These are phyloP conservation scores for Gobius niger DNA, from an alignment of 2,113 vertebrate species.

Conservation along the genomic window DNA sequence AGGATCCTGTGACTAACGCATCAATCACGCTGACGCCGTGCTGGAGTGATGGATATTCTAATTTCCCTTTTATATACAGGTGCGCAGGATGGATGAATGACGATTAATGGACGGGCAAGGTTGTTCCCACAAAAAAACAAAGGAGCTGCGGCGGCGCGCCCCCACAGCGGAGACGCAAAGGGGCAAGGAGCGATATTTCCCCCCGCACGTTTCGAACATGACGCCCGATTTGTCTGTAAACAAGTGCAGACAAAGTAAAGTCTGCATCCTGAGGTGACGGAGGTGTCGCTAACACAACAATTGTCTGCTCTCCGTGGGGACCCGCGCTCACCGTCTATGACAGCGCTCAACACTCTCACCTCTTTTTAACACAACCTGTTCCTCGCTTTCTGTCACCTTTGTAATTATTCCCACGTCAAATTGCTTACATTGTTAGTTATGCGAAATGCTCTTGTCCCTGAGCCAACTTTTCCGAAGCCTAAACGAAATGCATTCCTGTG, in stretches of 20 bases:
- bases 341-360: conserved; percentile 59
- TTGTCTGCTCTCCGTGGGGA: conserved; percentile 55
- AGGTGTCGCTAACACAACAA: conserved; percentile 71
- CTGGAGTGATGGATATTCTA: conserved; percentile 77
- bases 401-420: conserved; percentile 55
- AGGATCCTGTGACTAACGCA: conserved; percentile 72
- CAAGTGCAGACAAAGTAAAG: conserved; percentile 42
- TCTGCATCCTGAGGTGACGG: conserved; percentile 60
- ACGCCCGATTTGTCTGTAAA: conserved; percentile 55
- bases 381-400: conserved; percentile 61
- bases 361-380: conserved; percentile 71
- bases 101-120: conserved; percentile 70
- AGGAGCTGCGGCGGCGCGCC: conserved; percentile 44
- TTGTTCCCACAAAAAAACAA: conserved; percentile 66
- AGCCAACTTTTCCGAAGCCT: conserved; percentile 32
- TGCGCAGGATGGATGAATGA: conserved; percentile 69
- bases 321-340: conserved; percentile 53
- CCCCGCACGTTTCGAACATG: conserved; percentile 31
- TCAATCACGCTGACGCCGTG: conserved; percentile 72
- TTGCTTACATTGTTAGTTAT: conserved; percentile 32
- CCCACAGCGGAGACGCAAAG: conserved; percentile 18
- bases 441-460: conserved; percentile 14
- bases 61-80: conserved; percentile 77
- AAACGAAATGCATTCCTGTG: too few species aligned
- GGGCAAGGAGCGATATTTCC: conserved; percentile 34